Evolutionary conservation across 2,888 invertebrate species (phyloP).

Genomic region (Caenorhabditis sp.): DNA sequence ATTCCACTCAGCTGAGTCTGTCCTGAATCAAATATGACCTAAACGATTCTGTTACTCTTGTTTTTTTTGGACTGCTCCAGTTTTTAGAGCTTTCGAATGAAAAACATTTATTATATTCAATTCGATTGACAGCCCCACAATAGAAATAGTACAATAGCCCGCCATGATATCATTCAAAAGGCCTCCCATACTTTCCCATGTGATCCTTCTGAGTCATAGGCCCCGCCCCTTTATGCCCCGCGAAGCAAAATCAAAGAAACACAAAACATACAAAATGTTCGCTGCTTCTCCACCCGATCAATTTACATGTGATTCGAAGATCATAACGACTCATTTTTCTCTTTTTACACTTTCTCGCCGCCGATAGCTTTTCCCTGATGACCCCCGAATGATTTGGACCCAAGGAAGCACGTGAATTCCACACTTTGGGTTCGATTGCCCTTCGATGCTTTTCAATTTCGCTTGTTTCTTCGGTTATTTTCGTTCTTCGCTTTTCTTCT

Average conservation of each 20-base stretch:
- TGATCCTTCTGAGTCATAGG: constrained; percentile 19
- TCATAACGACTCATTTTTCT: constrained; percentile 25
- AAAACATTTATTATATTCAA: background rate
- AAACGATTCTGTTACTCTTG: too few species aligned
- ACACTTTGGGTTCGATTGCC: constrained; percentile 51
- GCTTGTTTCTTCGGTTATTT: constrained; percentile 11
- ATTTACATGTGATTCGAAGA: constrained; percentile 34
- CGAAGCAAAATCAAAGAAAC: constrained; percentile 5
- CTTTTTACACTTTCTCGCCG: constrained; percentile 22
- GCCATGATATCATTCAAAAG: background rate
- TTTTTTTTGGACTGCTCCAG: too few species aligned
- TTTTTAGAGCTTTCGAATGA: too few species aligned
- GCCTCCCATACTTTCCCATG: constrained; percentile 19
- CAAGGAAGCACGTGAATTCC: constrained; percentile 53
- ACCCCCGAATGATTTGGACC: constrained; percentile 19
- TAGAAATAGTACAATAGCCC: background rate
- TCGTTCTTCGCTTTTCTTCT: constrained; percentile 15
- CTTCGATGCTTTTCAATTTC: constrained; percentile 36
- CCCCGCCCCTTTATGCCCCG: background rate
- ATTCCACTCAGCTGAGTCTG: too few species aligned
- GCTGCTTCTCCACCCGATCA: background rate
- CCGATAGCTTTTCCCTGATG: constrained; percentile 4
- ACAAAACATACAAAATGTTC: constrained; percentile 9
- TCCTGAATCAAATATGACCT: too few species aligned
- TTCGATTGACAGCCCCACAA: background rate